Percentiles rank a stretch among this genome's conserved stretches.
Conservation (phyloP, 1,140 invertebrate genomes). For the Ctenoplectra terminalis region DNA sequence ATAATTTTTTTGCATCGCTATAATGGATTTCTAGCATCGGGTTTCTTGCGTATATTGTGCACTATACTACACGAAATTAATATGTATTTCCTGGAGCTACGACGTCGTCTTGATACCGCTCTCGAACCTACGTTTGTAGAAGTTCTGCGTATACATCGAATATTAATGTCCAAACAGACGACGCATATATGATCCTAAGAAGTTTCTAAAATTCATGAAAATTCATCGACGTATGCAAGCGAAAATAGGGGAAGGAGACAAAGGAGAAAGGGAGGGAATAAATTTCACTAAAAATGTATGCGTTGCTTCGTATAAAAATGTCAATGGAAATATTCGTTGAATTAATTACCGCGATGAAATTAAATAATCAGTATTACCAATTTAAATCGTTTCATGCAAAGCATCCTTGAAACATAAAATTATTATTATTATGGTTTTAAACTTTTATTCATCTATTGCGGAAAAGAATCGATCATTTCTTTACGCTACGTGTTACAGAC, state of each 20-base stretch:
- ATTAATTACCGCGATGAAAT: not conserved
- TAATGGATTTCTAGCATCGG: no score
- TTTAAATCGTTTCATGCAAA: not conserved
- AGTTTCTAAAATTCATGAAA: slow-evolving; percentile 31
- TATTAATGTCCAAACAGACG: slow-evolving; percentile 21
- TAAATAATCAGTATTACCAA: not conserved
- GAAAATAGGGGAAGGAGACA: not conserved
- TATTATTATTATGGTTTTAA: not conserved
- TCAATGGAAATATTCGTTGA: not conserved
- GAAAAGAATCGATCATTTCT: no score
- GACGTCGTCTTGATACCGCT: not conserved
- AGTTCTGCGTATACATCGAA: slow-evolving; percentile 23
- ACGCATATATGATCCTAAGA: not conserved
- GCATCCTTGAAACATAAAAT: not conserved
- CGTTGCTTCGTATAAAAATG: no score
- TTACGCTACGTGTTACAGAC: no score
- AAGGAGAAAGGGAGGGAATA: not conserved
- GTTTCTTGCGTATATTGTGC: not conserved
- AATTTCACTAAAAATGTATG: slow-evolving; percentile 1
- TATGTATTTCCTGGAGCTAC: slow-evolving; percentile 11
- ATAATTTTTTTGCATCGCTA: no score
- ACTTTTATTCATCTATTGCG: no score
- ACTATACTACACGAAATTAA: slow-evolving; percentile 3
- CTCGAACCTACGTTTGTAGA: not conserved
- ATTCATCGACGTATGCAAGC: not conserved